Base-by-base conservation (phyloP, 2,888 invertebrate species). In the Lasioglossum vierecki region DNA sequence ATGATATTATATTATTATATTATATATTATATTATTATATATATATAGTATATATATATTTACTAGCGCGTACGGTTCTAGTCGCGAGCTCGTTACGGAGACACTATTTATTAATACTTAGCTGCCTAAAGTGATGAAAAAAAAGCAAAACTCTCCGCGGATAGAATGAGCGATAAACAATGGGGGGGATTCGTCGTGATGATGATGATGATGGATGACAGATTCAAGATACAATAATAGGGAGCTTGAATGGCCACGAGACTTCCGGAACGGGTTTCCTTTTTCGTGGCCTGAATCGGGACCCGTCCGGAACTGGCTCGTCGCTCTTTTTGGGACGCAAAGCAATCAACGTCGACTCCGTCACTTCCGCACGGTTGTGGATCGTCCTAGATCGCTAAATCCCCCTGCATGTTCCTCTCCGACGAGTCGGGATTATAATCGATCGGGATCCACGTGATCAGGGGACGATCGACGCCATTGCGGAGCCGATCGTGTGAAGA, bases 21-120 rank as follows among this genome's bases (percentile, higher is more conserved):
- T 86, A 89, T 89, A 86, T 89, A 89, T 88, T 89, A 88, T 89
- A 89, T 85, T 90, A 89, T 86, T 89, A 85, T 87, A 89, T 89
- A 89, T 89, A 91, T 89, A 91, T 90, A 90, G 84, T 89, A 87
- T 91, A 91, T 91, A 88, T 91, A 90, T 91, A 91, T 91, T 88
- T 91, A 90, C 87, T 91, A 92, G 88, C 85, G 90, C 89, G 89
- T 90, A 90, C 88, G 87, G 87, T 85, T 93, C 92, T 94, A 94
- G 93, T 94, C 92, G 92, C 89, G 90, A 91, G 91, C 90, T 91
- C 88, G 91, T 91, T 89, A 90, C 86, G 88, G 88, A 90, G 88
- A 89, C 88, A 90, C 87, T 91, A 88, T 89, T 89, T 88, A 91
- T 89, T 87, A 79, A 77, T 90, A 88, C 83, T 91, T 92, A 92